phyloP scores from a whole-genome alignment of 1,140 invertebrate species.

The Pseudomyrmex flavicornis region DNA sequence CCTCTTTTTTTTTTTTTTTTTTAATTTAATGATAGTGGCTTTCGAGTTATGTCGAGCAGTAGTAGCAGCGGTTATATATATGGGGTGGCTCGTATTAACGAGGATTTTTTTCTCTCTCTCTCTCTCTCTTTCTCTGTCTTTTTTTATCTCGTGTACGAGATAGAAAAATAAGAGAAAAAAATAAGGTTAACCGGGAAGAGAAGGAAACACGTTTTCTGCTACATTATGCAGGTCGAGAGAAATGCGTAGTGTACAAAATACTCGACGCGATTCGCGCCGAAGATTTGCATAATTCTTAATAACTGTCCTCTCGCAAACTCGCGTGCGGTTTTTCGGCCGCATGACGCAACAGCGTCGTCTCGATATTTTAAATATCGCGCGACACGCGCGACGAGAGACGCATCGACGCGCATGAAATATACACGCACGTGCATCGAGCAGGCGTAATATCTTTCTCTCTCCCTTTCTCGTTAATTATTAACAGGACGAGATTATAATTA shows the following conservation, averaged over 20 bases:
- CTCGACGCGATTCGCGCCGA: background rate
- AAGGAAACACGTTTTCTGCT: conserved; percentile 47
- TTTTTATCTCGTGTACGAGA: background rate
- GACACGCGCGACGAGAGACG: background rate
- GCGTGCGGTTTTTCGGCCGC: conserved; percentile 40
- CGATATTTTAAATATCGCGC: conserved; percentile 6
- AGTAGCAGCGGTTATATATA: background rate
- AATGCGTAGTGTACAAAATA: conserved; percentile 13
- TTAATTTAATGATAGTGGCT: conserved; percentile 46
- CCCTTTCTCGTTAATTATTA: conserved; percentile 41
- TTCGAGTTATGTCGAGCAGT: conserved; percentile 50
- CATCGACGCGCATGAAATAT: too few relatives aligned
- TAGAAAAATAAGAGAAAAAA: conserved; percentile 12
- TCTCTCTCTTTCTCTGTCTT: background rate
- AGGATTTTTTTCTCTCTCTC: conserved; percentile 3
- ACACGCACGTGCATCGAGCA: too few relatives aligned
- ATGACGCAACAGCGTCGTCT: background rate
- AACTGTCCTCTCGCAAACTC: conserved; percentile 35
- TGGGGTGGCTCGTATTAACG: background rate
- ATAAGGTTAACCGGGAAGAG: conserved; percentile 35
- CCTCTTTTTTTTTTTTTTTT: conserved; percentile 21
- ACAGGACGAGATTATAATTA: conserved; percentile 45
- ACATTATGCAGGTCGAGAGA: conserved; percentile 46
- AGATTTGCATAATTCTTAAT: conserved; percentile 59
- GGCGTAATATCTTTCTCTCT: too few relatives aligned